These are phyloP conservation scores for Pipistrellus kuhlii DNA, from an alignment of 2,797 vertebrate genomes.

Conservation along the genomic window DNA sequence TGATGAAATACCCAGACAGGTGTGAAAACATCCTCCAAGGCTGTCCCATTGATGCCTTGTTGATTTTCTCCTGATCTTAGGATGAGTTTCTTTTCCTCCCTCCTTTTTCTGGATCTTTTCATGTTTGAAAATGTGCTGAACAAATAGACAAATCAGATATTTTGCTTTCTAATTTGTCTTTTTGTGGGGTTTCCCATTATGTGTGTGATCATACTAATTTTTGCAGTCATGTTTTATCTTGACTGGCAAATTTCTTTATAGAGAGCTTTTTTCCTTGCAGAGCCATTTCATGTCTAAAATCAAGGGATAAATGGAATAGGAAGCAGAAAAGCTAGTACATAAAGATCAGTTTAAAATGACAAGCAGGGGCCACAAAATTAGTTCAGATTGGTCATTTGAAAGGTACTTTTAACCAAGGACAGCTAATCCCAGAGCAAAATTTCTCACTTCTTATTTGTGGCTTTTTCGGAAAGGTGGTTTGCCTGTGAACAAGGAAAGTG, in stretches of 20 bases:
- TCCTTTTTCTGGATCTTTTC: neutral
- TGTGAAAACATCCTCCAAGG: neutral
- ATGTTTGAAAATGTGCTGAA: conserved; percentile 20
- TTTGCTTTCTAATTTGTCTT: neutral
- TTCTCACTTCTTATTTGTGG: neutral
- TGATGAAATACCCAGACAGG: neutral
- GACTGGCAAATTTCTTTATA: neutral
- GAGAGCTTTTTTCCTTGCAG: conserved; percentile 35
- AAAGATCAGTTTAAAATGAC: conserved; percentile 26
- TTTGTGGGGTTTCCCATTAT: neutral
- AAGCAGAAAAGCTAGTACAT: neutral
- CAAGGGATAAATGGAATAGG: neutral
- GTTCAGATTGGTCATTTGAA: neutral
- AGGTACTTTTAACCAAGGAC: neutral
- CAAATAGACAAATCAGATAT: neutral
- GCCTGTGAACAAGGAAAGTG: neutral
- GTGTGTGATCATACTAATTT: neutral
- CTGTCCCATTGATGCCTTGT: neutral
- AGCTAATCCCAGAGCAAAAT: neutral
- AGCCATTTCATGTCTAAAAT: neutral
- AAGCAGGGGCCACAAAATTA: neutral
- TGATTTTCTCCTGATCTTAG: neutral
- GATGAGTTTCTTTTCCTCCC: neutral
- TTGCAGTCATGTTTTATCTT: conserved; percentile 2
- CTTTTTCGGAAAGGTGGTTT: neutral